phyloP scores from a whole-genome alignment of 2,888 invertebrate genomes.

The Prenolepis imparis region DNA sequence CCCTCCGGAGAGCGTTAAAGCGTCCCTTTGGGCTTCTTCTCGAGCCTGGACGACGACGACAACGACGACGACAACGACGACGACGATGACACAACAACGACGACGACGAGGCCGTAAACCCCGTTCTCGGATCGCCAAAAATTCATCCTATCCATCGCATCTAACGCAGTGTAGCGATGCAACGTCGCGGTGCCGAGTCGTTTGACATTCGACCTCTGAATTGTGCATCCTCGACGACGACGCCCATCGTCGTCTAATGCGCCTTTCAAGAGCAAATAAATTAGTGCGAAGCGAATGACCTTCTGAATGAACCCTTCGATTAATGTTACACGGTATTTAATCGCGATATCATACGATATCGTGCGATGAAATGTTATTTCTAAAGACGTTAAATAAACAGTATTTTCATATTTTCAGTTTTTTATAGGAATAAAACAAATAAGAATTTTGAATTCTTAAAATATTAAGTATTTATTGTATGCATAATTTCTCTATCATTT shows the following conservation, averaged over 20 bases:
- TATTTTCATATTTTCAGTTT: background rate
- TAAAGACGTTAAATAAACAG: background rate
- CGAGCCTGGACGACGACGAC: slow-evolving; percentile 58
- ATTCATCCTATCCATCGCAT: slow-evolving; percentile 66
- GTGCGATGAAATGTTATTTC: background rate
- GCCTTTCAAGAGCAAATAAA: background rate
- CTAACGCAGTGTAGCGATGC: slow-evolving; percentile 48
- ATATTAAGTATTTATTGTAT: background rate
- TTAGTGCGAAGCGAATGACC: background rate
- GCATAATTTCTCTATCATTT: background rate
- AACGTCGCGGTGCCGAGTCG: slow-evolving; percentile 61
- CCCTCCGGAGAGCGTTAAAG: slow-evolving; percentile 25
- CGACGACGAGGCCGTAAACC: slow-evolving; percentile 71
- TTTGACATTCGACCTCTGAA: slow-evolving; percentile 81
- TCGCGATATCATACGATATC: slow-evolving; percentile 11
- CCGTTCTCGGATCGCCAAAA: slow-evolving; percentile 73
- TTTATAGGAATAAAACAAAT: background rate
- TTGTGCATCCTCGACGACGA: slow-evolving; percentile 71
- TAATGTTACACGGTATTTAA: slow-evolving; percentile 8
- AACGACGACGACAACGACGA: slow-evolving; percentile 66
- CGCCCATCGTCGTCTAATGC: slow-evolving; percentile 67
- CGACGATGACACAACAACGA: slow-evolving; percentile 47
- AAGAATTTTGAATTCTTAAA: background rate
- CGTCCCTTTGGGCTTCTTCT: slow-evolving; percentile 68
- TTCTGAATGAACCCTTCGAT: slow-evolving; percentile 3